phyloP scores from a whole-genome alignment of 2,888 invertebrate species.

The Thymelicus sylvestris region DNA sequence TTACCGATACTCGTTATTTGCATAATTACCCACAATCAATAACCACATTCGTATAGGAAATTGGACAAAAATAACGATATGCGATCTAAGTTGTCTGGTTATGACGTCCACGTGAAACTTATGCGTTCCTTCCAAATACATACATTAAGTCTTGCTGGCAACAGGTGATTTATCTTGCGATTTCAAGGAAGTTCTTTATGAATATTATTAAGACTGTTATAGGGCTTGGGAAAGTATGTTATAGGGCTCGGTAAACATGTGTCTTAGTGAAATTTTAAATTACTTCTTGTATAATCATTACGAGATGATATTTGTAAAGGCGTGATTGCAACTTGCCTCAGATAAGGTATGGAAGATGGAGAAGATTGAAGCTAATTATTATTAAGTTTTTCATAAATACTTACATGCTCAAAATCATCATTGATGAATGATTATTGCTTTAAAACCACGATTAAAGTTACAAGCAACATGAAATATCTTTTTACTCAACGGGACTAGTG shows the following conservation, averaged over 20 bases:
- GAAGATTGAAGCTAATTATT: too few species aligned
- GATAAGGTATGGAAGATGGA: too few species aligned
- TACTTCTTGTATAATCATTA: too few species aligned
- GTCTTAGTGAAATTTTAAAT: neutral
- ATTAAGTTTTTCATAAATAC: too few species aligned
- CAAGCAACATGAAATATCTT: too few species aligned
- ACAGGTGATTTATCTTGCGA: conserved; percentile 25
- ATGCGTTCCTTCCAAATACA: conserved; percentile 31
- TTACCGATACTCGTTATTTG: conserved; percentile 64
- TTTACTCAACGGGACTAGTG: too few species aligned
- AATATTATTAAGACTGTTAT: conserved; percentile 19
- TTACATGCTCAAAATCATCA: too few species aligned
- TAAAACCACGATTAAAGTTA: too few species aligned
- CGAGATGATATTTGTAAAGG: too few species aligned
- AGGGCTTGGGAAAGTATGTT: neutral
- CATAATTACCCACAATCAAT: conserved; percentile 77
- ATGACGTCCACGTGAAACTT: conserved; percentile 35
- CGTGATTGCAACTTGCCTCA: too few species aligned
- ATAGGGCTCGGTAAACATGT: neutral
- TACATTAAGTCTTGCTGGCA: conserved; percentile 24
- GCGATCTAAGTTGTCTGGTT: conserved; percentile 26
- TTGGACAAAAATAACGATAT: conserved; percentile 48
- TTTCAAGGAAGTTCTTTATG: conserved; percentile 23
- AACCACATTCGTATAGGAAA: conserved; percentile 64
- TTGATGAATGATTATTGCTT: too few species aligned